phyloP scores from a whole-genome alignment of 2,888 invertebrate genomes.

The Epinotia bilunana region DNA sequence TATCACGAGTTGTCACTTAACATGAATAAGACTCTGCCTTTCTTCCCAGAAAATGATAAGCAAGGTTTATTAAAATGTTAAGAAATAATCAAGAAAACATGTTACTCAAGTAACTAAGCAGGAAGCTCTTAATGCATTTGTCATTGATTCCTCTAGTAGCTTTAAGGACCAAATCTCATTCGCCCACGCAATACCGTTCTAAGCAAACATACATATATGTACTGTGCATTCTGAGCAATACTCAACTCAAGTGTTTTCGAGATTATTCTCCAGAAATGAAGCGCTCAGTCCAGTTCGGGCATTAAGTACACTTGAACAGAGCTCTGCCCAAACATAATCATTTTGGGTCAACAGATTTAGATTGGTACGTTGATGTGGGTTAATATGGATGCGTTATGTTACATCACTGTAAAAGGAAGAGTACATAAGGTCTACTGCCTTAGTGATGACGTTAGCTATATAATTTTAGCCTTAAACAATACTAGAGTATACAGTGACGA shows the following conservation, averaged over 20 bases:
- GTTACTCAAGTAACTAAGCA: not conserved
- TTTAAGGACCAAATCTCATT: conserved; percentile 18
- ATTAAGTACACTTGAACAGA: conserved; percentile 32
- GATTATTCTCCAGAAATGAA: conserved; percentile 47
- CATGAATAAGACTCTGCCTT: too few relatives aligned
- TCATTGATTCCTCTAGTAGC: conserved; percentile 1
- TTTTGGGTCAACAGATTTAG: conserved; percentile 47
- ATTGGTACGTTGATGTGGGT: conserved; percentile 24
- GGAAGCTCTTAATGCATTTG: not conserved
- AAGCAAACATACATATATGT: conserved; percentile 34
- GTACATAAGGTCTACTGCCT: too few relatives aligned
- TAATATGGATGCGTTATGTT: conserved; percentile 19
- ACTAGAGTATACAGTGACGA: too few relatives aligned
- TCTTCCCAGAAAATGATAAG: too few relatives aligned
- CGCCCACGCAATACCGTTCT: conserved; percentile 37
- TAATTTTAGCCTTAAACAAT: too few relatives aligned
- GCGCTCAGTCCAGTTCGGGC: conserved; percentile 46
- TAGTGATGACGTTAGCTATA: too few relatives aligned
- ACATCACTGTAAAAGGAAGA: too few relatives aligned
- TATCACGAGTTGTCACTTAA: too few relatives aligned
- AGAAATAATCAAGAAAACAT: not conserved
- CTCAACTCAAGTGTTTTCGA: conserved; percentile 36
- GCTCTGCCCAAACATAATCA: conserved; percentile 42
- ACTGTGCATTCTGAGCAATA: conserved; percentile 18
- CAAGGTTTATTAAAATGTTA: too few relatives aligned